Evolutionary conservation across 2,113 vertebrate genomes (phyloP).

Genomic region (Pagrus major): DNA sequence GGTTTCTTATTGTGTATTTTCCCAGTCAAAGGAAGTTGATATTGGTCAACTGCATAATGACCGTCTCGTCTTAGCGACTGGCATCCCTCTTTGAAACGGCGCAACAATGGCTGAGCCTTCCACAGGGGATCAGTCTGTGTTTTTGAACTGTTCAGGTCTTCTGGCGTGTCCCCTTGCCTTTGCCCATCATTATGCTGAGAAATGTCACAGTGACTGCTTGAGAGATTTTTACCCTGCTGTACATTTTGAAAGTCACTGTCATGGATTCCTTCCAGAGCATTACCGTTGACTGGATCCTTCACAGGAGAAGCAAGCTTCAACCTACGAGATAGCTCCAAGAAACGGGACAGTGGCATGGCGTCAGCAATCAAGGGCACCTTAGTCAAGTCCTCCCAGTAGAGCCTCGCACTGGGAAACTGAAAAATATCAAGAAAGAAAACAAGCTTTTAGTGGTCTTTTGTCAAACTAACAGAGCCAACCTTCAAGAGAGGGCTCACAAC

Average conservation of each 20-base stretch:
- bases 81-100: constrained; percentile 77
- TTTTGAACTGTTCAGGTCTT: constrained; percentile 16
- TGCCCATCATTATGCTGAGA: constrained; percentile 4
- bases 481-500: background rate
- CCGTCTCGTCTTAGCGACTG: constrained; percentile 65
- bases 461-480: background rate
- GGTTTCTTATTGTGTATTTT: constrained; percentile 42
- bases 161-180: background rate
- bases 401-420: constrained; percentile 82
- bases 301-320: constrained; percentile 71
- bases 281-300: background rate
- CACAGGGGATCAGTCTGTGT: constrained; percentile 76
- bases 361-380: constrained; percentile 83
- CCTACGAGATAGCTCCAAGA: constrained; percentile 72
- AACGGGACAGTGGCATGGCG: constrained; percentile 79
- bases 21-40: constrained; percentile 74
- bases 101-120: constrained; percentile 76
- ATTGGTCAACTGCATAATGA: constrained; percentile 81
- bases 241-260: constrained; percentile 1
- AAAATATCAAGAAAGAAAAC: constrained; percentile 14
- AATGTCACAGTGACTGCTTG: background rate
- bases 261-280: constrained; percentile 6
- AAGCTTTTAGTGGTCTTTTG: background rate
- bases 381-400: constrained; percentile 85
- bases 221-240: constrained; percentile 1